phyloP scores from a whole-genome alignment of 2,113 vertebrate species.

The Atherinomorus stipes region DNA sequence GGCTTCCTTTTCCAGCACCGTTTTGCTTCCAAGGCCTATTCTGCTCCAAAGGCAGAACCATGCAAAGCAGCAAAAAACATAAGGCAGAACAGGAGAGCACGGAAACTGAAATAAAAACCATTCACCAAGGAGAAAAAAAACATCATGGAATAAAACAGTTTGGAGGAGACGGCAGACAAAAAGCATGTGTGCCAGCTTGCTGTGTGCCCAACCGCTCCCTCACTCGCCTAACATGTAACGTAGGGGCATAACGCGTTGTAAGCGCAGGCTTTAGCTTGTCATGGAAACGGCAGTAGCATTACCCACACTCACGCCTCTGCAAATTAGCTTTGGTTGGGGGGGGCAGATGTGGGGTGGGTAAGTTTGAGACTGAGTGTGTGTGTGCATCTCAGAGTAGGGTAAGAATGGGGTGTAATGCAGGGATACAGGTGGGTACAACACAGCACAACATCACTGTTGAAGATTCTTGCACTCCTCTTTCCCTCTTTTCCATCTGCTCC shows the following conservation, averaged over 20 bases:
- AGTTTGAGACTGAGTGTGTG: conserved; percentile 7
- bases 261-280: conserved; percentile 77
- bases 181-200: conserved; percentile 56
- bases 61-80: conserved; percentile 44
- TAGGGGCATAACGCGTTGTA: conserved; percentile 72
- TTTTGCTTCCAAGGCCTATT: conserved; percentile 62
- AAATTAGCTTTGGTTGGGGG: conserved; percentile 75
- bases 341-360: conserved; percentile 20
- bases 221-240: conserved; percentile 59
- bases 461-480: too few species aligned
- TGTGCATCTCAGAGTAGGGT: conserved; percentile 12
- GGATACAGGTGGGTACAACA: too few species aligned
- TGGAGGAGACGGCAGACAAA: conserved; percentile 56
- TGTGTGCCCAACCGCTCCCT: conserved; percentile 43
- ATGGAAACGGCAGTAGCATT: conserved; percentile 69
- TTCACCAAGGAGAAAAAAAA: conserved; percentile 26
- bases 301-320: conserved; percentile 77
- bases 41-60: conserved; percentile 63
- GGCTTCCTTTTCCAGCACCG: conserved; percentile 57
- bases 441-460: too few species aligned
- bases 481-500: too few species aligned
- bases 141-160: conserved; percentile 46
- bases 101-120: conserved; percentile 60
- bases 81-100: conserved; percentile 14
- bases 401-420: not conserved